Conservation (phyloP, 2,888 invertebrate species). For the Tiliacea citrago region DNA sequence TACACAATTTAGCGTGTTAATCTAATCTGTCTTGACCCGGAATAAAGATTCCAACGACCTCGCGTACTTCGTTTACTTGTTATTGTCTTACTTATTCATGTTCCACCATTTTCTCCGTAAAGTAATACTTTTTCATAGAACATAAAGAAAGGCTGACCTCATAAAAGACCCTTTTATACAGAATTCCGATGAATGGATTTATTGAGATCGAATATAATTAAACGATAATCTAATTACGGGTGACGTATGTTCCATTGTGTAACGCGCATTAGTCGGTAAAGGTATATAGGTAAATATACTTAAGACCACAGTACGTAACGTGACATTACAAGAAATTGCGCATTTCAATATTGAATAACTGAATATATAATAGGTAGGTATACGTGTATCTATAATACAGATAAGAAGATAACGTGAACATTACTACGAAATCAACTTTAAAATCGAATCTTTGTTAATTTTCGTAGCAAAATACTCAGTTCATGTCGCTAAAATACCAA, state of each 20-base stretch:
- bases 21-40: slow-evolving; percentile 66
- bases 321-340: slow-evolving; percentile 71
- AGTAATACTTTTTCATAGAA: slow-evolving; percentile 1
- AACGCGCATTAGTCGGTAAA: slow-evolving; percentile 41
- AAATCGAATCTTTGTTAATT: slow-evolving; percentile 21
- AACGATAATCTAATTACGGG: slow-evolving; percentile 51
- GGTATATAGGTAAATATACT: too few species aligned
- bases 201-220: slow-evolving; percentile 32
- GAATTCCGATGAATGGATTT: slow-evolving; percentile 30
- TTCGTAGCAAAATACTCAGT: slow-evolving; percentile 10
- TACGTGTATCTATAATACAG: slow-evolving; percentile 68
- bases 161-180: slow-evolving; percentile 18
- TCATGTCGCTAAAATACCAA: slow-evolving; percentile 13
- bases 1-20: slow-evolving; percentile 61
- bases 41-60: slow-evolving; percentile 58
- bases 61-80: slow-evolving; percentile 19
- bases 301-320: slow-evolving; percentile 40
- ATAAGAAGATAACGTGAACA: slow-evolving; percentile 76
- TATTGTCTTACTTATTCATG: slow-evolving; percentile 35
- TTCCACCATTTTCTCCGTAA: slow-evolving; percentile 14
- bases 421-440: slow-evolving; percentile 34
- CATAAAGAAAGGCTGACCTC: slow-evolving; percentile 21
- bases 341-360: slow-evolving; percentile 72
- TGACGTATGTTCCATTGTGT: slow-evolving; percentile 52
- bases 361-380: slow-evolving; percentile 70